Base-by-base conservation (phyloP, 1,140 invertebrate genomes). In the Druon quercuslanigerum region DNA sequence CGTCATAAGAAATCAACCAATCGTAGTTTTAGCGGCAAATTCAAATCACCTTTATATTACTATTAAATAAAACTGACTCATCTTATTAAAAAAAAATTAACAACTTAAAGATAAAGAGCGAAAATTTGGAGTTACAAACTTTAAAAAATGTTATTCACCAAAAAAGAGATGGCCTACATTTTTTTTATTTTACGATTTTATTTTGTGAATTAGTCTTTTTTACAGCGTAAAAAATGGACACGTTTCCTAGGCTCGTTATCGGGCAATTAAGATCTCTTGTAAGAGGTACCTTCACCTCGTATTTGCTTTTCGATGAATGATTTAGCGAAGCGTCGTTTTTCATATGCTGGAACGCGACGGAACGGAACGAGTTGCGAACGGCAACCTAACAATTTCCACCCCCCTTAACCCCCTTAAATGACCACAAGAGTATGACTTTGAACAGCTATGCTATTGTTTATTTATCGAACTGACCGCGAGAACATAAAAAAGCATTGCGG, bases 211-310 rank as follows among this genome's bases (percentile, higher is more conserved):
- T 8, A 7, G 8, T 20, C 3, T 60, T 33, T 60, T 60, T 33
- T n/a, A n/a, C n/a, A 3, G 14, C 2, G 54, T 66, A 33, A 2
- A 66, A 66, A 66, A 40, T n/a, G 25, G 14, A 40, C 60, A 46
- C 25, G 25, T 16, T 66, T 66, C 72, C 51, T 12, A 51, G 51
- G 20, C 25, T 33, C 73, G 57, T 84, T 88, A 89, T 89, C 87
- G 79, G 76, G 83, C 73, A 88, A 89, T 89, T 89, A 89, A 81
- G 86, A 89, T 89, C 87, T 87, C 75, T 25, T 71, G 17, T 50
- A 76, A 57, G 40, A 51, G 75, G 57, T 50, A 33, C 57, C 25
- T 75, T 72, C 50, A 66, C 73, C 46, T 71, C 76, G n/a, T 19
- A 11, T 85, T 87, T 84, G 82, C 82, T 82, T 81, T 79, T 72